These are phyloP conservation scores for Aphaenogaster floridana DNA, from an alignment of 1,140 invertebrate genomes.

Conservation along the genomic window DNA sequence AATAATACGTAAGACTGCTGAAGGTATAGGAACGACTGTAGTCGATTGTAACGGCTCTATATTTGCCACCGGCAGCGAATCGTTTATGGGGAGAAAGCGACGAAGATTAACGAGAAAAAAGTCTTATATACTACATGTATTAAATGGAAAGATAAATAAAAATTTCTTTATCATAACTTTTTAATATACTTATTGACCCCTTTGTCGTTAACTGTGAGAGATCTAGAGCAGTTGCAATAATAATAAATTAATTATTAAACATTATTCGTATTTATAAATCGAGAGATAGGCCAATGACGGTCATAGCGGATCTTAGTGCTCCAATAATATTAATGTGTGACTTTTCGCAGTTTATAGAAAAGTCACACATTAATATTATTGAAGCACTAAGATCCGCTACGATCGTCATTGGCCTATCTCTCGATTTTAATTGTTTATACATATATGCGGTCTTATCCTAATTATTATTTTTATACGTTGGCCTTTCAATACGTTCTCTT, in stretches of 20 bases:
- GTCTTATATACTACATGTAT: background rate
- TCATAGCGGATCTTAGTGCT: too few species aligned
- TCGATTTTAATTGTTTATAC: too few species aligned
- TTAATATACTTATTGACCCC: background rate
- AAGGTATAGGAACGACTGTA: background rate
- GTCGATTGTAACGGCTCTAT: background rate
- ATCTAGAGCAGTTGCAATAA: background rate
- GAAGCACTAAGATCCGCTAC: too few species aligned
- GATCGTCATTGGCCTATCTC: too few species aligned
- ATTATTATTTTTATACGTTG: too few species aligned
- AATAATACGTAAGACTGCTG: background rate
- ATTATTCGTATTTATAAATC: background rate
- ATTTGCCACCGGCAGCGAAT: background rate
- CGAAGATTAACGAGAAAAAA: slow-evolving; percentile 28
- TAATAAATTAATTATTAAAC: background rate
- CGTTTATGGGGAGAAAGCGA: slow-evolving; percentile 50
- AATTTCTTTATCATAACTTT: background rate
- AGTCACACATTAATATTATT: too few species aligned
- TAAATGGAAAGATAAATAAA: background rate
- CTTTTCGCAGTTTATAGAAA: too few species aligned
- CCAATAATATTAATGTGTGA: too few species aligned
- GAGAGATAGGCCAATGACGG: too few species aligned
- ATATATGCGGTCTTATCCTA: too few species aligned
- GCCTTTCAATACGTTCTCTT: too few species aligned
- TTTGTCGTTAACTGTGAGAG: background rate